A percentile compares a stretch with the other conserved stretches of the same genome.
Conservation (phyloP, 2,113 vertebrate genomes). For the Eclectus roratus region DNA sequence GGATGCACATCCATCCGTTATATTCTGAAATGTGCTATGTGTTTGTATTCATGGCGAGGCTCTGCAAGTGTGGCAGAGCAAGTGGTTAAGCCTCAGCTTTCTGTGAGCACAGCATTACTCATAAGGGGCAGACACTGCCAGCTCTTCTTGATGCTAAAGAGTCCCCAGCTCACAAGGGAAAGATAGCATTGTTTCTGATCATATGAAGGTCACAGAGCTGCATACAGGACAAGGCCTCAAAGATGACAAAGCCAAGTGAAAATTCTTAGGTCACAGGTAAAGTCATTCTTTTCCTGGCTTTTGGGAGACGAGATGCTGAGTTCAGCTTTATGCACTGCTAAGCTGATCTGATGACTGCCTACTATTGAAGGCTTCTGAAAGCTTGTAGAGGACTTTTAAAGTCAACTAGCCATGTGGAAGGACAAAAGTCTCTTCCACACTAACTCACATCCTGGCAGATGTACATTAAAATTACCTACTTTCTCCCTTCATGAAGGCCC, state of each 20-base stretch:
- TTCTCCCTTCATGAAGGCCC: neutral
- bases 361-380: neutral
- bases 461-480: neutral
- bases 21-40: neutral
- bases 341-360: neutral
- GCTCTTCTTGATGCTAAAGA: neutral
- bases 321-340: neutral
- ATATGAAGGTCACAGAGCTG: neutral
- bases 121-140: neutral
- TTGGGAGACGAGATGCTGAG: neutral
- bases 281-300: neutral
- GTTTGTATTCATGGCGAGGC: neutral
- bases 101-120: neutral
- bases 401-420: rapidly evolving
- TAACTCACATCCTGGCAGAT: neutral
- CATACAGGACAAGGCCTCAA: neutral
- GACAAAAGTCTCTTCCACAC: neutral
- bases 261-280: neutral
- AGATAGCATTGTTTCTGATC: neutral
- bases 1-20: rapidly evolving
- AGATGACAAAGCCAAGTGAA: neutral
- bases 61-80: neutral
- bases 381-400: neutral
- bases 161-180: neutral
- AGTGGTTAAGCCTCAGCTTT: neutral